These are phyloP conservation scores for Apamea epomidion DNA, from an alignment of 2,888 invertebrate genomes.

Conservation along the genomic window DNA sequence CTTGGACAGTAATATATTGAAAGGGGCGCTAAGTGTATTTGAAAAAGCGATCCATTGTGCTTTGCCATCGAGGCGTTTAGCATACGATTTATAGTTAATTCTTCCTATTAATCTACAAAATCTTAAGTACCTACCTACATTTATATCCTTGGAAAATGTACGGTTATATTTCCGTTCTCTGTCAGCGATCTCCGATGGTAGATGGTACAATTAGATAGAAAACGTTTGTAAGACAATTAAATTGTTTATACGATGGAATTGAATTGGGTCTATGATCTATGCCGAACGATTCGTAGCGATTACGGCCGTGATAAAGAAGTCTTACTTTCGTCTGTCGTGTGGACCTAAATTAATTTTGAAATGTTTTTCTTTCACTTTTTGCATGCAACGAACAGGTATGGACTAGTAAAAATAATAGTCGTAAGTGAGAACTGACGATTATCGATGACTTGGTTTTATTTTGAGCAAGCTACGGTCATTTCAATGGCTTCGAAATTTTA, in stretches of 20 bases:
- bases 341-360: conserved; percentile 40
- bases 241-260: conserved; percentile 61
- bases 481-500: conserved; percentile 2
- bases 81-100: conserved; percentile 54
- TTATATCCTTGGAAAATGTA: conserved; percentile 62
- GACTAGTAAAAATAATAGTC: conserved; percentile 8
- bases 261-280: conserved; percentile 63
- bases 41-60: conserved; percentile 61
- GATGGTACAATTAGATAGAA: conserved; percentile 78
- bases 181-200: conserved; percentile 72
- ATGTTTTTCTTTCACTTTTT: conserved; percentile 48
- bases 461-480: conserved; percentile 9
- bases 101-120: conserved; percentile 53
- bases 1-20: conserved; percentile 56
- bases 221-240: conserved; percentile 71
- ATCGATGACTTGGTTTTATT: conserved; percentile 16
- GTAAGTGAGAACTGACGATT: conserved; percentile 2
- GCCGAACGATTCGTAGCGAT: conserved; percentile 48
- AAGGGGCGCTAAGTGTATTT: conserved; percentile 52
- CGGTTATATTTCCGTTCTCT: conserved; percentile 71
- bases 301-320: conserved; percentile 40
- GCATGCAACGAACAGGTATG: conserved; percentile 22
- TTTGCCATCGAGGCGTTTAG: conserved; percentile 59
- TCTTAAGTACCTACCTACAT: conserved; percentile 43
- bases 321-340: conserved; percentile 55